phyloP scores from a whole-genome alignment of 2,797 vertebrate species.

The Myotis findleyi region DNA sequence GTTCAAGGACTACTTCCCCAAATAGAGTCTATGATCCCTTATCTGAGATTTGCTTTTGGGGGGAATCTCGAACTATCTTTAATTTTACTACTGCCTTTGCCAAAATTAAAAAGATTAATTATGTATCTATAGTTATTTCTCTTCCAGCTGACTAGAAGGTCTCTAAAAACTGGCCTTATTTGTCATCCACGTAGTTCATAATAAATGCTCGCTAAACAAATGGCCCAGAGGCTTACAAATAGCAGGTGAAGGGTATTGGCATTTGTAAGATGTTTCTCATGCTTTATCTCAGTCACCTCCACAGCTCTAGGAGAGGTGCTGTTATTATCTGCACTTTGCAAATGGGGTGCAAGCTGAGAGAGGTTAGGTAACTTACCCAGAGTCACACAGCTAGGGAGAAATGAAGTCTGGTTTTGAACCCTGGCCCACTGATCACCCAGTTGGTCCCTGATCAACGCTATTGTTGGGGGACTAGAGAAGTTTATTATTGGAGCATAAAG shows the following conservation, averaged over 20 bases:
- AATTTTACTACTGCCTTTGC: neutral
- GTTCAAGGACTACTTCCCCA: neutral
- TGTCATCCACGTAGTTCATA: neutral
- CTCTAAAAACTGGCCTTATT: neutral
- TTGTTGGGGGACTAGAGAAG: rapidly evolving
- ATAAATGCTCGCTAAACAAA: neutral
- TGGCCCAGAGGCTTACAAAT: neutral
- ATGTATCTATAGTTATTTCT: neutral
- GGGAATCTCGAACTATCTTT: neutral
- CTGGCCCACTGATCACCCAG: neutral
- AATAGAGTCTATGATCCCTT: neutral
- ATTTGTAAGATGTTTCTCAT: too few relatives aligned
- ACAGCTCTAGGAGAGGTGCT: neutral
- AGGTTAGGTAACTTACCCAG: neutral
- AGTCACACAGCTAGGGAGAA: neutral
- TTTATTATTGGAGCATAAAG: neutral
- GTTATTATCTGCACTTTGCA: neutral
- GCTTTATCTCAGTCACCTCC: neutral
- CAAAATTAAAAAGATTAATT: neutral
- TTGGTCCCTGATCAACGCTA: neutral
- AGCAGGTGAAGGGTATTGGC: neutral
- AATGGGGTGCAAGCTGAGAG: neutral
- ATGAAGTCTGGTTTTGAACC: neutral
- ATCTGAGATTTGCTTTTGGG: neutral
- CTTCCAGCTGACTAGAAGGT: neutral